Percentiles rank a stretch among this genome's conserved stretches.
These are phyloP conservation scores for Protobothrops flavoviridis DNA, from an alignment of 2,113 vertebrate species.

Conservation along the genomic window DNA sequence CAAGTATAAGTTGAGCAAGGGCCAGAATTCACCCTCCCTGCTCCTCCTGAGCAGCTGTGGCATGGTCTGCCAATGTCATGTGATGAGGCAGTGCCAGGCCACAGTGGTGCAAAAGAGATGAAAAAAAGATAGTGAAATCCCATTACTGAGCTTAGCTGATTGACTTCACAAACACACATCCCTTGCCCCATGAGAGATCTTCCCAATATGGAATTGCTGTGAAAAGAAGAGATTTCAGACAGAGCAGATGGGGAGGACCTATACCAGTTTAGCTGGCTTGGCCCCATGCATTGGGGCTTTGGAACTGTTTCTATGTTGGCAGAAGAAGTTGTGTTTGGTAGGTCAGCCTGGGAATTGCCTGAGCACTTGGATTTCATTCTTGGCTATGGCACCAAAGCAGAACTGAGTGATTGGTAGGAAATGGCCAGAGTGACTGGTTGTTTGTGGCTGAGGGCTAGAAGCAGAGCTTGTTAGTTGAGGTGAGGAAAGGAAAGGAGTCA, in stretches of 20 bases:
- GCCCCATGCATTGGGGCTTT: background rate
- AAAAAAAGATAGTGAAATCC: background rate
- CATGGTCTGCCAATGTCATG: background rate
- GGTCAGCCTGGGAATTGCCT: background rate
- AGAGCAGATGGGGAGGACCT: background rate
- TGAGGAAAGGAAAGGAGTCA: background rate
- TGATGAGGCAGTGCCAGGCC: background rate
- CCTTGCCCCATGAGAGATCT: background rate
- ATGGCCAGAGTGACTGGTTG: background rate
- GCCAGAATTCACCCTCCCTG: constrained; percentile 1
- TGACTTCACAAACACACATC: background rate
- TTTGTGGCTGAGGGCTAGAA: background rate
- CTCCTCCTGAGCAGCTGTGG: background rate
- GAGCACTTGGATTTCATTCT: background rate
- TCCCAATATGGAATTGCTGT: background rate
- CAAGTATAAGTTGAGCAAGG: background rate
- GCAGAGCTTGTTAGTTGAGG: background rate
- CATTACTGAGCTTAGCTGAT: background rate
- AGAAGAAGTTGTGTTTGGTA: background rate
- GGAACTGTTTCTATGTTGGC: background rate
- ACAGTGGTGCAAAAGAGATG: background rate
- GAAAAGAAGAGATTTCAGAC: background rate
- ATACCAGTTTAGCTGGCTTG: no score
- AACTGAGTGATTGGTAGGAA: background rate
- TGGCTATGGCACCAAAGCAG: background rate